Percentiles rank a stretch among this genome's conserved stretches.
These are phyloP conservation scores for Heteromurus nitidus DNA, from an alignment of 2,888 invertebrate genomes.

Conservation along the genomic window DNA sequence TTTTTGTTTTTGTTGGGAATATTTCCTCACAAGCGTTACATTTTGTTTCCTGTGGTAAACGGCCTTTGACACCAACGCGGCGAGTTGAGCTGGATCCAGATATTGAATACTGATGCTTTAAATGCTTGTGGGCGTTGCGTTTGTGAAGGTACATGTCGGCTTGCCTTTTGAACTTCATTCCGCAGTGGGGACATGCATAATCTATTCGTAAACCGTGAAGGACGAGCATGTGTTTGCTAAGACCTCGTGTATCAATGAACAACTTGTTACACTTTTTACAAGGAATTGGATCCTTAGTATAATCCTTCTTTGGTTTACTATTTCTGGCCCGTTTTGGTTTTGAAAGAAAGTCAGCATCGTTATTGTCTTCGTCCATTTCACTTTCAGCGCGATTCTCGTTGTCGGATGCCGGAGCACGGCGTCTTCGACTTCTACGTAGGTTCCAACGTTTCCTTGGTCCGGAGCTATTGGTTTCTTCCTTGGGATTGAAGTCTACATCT, in stretches of 20 bases:
- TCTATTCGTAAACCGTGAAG: not conserved
- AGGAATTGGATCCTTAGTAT: not conserved
- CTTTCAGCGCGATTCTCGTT: not conserved
- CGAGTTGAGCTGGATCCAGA: too few relatives aligned
- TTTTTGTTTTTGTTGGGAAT: not conserved
- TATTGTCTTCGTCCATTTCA: not conserved
- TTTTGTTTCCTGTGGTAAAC: not conserved
- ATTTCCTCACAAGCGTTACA: conserved; percentile 2
- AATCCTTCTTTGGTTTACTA: not conserved
- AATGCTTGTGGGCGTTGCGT: not conserved
- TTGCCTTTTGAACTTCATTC: conserved; percentile 7
- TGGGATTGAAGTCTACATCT: not conserved
- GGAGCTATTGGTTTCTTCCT: not conserved
- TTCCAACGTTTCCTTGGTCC: conserved; percentile 9
- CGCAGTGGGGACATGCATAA: conserved; percentile 12
- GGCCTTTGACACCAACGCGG: too few relatives aligned
- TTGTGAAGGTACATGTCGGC: not conserved
- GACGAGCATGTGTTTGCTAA: not conserved
- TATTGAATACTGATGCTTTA: too few relatives aligned
- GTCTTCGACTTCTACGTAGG: not conserved
- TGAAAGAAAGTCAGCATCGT: not conserved
- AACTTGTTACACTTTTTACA: conserved; percentile 19
- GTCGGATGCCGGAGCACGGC: not conserved
- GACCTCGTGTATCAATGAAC: conserved; percentile 14
- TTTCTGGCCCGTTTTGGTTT: not conserved